phyloP scores from a whole-genome alignment of 2,888 invertebrate genomes.

The Xanthia icteritia region DNA sequence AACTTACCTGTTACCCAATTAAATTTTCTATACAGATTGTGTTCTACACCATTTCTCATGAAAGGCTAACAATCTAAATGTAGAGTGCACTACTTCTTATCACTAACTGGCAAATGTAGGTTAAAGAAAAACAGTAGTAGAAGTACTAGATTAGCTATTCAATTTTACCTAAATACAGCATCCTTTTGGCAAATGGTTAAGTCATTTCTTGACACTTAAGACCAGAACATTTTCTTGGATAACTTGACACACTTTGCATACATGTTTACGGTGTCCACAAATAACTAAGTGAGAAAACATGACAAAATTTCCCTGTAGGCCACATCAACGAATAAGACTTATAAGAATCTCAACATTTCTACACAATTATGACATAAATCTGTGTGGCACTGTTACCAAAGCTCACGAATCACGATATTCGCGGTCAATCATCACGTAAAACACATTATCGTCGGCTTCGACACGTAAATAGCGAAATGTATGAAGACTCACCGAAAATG shows the following conservation, averaged over 20 bases:
- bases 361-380: conserved; percentile 46
- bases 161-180: conserved; percentile 20
- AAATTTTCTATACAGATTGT: conserved; percentile 6
- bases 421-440: conserved; percentile 70
- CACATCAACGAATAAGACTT: conserved; percentile 43
- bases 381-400: conserved; percentile 50
- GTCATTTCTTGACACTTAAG: conserved; percentile 13
- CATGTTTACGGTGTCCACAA: conserved; percentile 22
- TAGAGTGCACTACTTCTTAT: conserved; percentile 46
- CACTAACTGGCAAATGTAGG: conserved; percentile 46
- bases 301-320: conserved; percentile 33
- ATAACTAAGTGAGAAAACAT: conserved; percentile 54
- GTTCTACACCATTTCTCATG: neutral
- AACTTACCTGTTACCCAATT: conserved; percentile 15
- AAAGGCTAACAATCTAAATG: neutral
- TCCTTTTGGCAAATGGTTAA: conserved; percentile 5
- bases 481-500: conserved; percentile 87
- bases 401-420: conserved; percentile 64
- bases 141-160: conserved; percentile 9
- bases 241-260: conserved; percentile 54
- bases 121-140: conserved; percentile 42
- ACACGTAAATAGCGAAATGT: conserved; percentile 83
- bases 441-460: conserved; percentile 73
- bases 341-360: conserved; percentile 35
- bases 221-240: conserved; percentile 15